Evolutionary conservation across 2,888 invertebrate genomes (phyloP).

Genomic region (Drosophila buzzatii): DNA sequence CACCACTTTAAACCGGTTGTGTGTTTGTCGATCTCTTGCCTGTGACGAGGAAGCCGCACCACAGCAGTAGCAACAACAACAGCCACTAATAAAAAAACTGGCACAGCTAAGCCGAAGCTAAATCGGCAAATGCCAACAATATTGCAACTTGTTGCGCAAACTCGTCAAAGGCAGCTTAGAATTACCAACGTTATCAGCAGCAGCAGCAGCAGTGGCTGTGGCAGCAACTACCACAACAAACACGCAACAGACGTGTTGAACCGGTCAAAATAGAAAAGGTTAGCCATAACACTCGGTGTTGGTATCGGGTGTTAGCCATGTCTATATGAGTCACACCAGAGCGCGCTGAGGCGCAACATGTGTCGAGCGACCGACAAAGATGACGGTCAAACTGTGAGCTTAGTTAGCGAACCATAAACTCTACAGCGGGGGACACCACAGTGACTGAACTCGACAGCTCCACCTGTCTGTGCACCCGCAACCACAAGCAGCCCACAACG

Average conservation of each 20-base stretch:
- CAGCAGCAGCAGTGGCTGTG: constrained; percentile 19
- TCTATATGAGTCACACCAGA: constrained; percentile 74
- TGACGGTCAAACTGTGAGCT: constrained; percentile 67
- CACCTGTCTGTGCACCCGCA: constrained; percentile 1
- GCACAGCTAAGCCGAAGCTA: constrained; percentile 34
- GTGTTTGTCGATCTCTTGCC: constrained; percentile 48
- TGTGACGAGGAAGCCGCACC: constrained; percentile 61
- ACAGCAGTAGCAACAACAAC: constrained; percentile 23
- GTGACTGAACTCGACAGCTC: constrained; percentile 7
- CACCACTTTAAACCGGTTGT: constrained; percentile 68
- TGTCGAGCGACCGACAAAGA: constrained; percentile 52
- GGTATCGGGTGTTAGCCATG: constrained; percentile 60
- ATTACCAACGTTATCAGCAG: constrained; percentile 57
- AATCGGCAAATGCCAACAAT: constrained; percentile 58
- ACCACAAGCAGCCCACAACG: constrained; percentile 7
- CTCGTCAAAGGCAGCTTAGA: constrained; percentile 48
- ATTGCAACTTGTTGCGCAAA: constrained; percentile 67
- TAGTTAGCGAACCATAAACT: constrained; percentile 62
- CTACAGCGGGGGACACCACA: constrained; percentile 48
- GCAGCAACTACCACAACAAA: constrained; percentile 9
- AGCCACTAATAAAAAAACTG: constrained; percentile 21
- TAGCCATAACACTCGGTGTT: constrained; percentile 45
- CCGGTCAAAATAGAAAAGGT: constrained; percentile 69
- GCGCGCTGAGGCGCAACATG: constrained; percentile 59
- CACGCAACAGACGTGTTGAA: constrained; percentile 61